phyloP scores from a whole-genome alignment of 2,888 invertebrate genomes.

The Callosobruchus maculatus region DNA sequence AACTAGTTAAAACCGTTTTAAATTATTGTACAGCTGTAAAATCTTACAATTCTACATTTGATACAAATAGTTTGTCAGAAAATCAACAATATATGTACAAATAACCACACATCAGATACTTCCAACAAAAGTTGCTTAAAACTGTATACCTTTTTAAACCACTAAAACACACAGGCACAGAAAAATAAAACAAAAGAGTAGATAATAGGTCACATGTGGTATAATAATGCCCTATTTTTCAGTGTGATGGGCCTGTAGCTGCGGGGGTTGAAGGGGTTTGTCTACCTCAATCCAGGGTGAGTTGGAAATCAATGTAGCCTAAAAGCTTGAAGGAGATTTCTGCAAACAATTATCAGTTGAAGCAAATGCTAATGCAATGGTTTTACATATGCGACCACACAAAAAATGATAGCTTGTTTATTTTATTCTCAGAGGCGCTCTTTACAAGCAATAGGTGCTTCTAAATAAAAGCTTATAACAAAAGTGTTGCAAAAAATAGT shows the following conservation, averaged over 20 bases:
- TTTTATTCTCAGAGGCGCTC: no score
- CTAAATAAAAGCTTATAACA: no score
- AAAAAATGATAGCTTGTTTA: no score
- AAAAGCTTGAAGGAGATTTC: not conserved
- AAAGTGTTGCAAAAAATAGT: no score
- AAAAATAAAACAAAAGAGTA: not conserved
- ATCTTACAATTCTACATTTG: no score
- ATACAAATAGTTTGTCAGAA: no score
- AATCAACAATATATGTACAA: not conserved
- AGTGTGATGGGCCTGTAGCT: slow-evolving; percentile 47
- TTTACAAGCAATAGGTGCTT: no score
- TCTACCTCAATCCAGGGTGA: slow-evolving; percentile 48
- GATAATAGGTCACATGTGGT: not conserved
- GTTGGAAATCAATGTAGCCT: slow-evolving; percentile 13
- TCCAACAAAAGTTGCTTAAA: not conserved
- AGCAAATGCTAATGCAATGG: not conserved
- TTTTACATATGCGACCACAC: no score
- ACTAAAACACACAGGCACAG: not conserved
- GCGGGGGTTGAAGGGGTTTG: slow-evolving; percentile 47
- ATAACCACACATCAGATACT: not conserved
- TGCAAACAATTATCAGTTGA: not conserved
- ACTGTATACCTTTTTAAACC: not conserved
- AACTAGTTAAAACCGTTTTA: no score
- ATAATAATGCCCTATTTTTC: slow-evolving; percentile 30
- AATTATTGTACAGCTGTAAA: no score